Evolutionary conservation across 2,797 vertebrate genomes (phyloP).

Genomic region (Anolis apletophallus): DNA sequence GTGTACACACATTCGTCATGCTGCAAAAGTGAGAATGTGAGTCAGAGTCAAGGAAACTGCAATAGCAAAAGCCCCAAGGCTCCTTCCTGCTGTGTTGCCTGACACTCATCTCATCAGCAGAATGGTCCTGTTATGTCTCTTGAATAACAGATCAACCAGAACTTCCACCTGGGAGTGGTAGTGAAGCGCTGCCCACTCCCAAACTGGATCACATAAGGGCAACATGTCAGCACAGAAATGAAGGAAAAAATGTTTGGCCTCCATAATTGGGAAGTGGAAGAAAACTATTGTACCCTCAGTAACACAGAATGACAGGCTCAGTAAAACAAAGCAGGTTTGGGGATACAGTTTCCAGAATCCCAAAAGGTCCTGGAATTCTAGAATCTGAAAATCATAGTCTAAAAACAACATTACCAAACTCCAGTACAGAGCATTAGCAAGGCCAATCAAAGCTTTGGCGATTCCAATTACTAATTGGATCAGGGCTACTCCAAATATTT

Average conservation of each 20-base stretch:
- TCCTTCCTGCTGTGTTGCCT: background rate
- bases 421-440: no score
- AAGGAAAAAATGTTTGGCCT: background rate
- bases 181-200: background rate
- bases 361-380: no score
- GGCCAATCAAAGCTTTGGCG: background rate
- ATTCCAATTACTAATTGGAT: no score
- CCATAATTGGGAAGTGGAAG: background rate
- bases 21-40: background rate
- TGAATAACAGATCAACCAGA: slow-evolving; percentile 11
- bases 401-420: no score
- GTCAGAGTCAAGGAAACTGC: background rate
- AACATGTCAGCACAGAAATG: slow-evolving; percentile 11
- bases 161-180: slow-evolving; percentile 7
- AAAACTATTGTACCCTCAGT: background rate
- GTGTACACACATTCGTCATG: background rate
- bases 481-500: no score
- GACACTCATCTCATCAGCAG: background rate
- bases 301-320: background rate
- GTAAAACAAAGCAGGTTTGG: background rate
- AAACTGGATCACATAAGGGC: background rate
- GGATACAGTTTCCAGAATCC: no score
- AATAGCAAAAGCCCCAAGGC: background rate
- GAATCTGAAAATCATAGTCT: no score
- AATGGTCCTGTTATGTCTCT: background rate